phyloP scores from a whole-genome alignment of 2,113 vertebrate species.

The Alaudala cheleensis region DNA sequence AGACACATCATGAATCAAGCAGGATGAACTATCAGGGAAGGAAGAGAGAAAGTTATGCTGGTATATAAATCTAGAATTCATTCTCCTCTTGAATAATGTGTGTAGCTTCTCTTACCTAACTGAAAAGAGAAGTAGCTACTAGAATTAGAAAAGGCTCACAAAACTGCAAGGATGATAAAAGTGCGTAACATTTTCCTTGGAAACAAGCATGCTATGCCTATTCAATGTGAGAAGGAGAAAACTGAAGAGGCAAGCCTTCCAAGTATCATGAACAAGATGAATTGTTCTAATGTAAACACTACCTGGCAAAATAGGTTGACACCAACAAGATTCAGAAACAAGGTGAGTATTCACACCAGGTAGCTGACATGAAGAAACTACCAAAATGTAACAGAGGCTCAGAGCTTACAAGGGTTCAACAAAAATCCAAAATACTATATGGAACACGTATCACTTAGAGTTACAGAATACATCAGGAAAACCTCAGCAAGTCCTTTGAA shows the following conservation, averaged over 20 bases:
- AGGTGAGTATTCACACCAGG: not conserved
- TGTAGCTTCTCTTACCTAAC: not conserved
- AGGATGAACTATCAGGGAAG: not conserved
- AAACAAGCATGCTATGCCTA: not conserved
- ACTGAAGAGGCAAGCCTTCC: not conserved
- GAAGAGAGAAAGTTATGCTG: not conserved
- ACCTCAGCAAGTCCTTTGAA: not conserved
- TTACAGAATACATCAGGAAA: not conserved
- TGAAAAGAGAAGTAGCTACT: not conserved
- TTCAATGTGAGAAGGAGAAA: not conserved
- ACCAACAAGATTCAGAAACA: not conserved
- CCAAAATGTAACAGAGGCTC: not conserved
- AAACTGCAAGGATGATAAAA: not conserved
- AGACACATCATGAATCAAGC: not conserved
- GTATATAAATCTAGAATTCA: not conserved
- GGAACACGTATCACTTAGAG: not conserved
- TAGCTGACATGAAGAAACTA: not conserved
- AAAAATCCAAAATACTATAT: not conserved
- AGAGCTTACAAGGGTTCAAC: not conserved
- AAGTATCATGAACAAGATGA: not conserved
- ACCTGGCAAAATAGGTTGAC: not conserved
- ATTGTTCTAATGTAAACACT: not conserved
- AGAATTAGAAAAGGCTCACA: not conserved
- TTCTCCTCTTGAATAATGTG: not conserved
- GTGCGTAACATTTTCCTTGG: not conserved